Percentiles rank a stretch among this genome's conserved stretches.
These are phyloP conservation scores for Chamaedrilus cognettii DNA, from an alignment of 2,888 invertebrate species.

Conservation along the genomic window DNA sequence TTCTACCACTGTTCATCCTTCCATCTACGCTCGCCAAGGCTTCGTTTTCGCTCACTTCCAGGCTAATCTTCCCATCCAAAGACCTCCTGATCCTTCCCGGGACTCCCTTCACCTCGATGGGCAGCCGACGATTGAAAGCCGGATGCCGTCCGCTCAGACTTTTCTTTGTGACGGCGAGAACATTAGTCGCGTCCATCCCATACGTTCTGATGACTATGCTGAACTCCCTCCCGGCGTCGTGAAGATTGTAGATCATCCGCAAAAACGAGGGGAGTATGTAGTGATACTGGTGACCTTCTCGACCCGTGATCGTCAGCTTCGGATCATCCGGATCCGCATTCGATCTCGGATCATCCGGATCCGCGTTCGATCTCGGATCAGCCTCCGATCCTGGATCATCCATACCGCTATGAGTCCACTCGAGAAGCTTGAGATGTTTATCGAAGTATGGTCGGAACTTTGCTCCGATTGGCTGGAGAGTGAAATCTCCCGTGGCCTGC, in stretches of 20 bases:
- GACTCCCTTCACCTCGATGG: constrained; percentile 40
- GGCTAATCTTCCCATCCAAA: constrained; percentile 31
- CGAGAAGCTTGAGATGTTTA: constrained; percentile 45
- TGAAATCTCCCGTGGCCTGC: constrained; percentile 54
- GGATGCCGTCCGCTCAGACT: constrained; percentile 44
- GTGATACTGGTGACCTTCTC: constrained; percentile 51
- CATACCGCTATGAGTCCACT: constrained; percentile 40
- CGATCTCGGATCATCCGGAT: no score
- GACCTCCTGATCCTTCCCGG: constrained; percentile 45
- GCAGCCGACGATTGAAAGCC: constrained; percentile 41
- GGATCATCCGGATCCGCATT: no score
- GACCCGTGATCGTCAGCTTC: constrained; percentile 45
- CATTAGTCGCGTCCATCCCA: constrained; percentile 53
- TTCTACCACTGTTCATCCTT: not conserved
- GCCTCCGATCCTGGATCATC: not conserved
- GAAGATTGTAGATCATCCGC: constrained; percentile 47
- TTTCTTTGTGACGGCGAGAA: constrained; percentile 23
- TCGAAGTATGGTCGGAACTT: constrained; percentile 48
- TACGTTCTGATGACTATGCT: constrained; percentile 55
- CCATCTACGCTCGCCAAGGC: not conserved
- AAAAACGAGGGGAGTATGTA: constrained; percentile 56
- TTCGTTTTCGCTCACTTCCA: constrained; percentile 7
- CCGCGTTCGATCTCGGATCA: constrained; percentile 5
- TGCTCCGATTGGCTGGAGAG: constrained; percentile 45
- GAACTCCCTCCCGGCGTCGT: constrained; percentile 47